phyloP scores from a whole-genome alignment of 2,888 invertebrate species.

The Polia nebulosa region DNA sequence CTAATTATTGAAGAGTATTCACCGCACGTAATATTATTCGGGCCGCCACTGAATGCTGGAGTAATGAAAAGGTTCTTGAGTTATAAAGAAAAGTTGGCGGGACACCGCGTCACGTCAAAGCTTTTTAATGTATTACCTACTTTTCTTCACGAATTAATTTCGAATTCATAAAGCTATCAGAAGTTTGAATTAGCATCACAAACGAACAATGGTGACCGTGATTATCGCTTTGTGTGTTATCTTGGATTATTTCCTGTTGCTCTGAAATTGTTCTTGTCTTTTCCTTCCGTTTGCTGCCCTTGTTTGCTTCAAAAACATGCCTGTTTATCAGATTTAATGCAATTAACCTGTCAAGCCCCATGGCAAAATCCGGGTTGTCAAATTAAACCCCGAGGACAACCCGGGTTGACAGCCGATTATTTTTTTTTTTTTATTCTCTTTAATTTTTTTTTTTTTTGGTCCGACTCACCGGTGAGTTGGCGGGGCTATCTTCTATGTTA shows the following conservation, averaged over 20 bases:
- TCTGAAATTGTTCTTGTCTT: conserved; percentile 1
- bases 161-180: conserved; percentile 64
- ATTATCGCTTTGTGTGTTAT: conserved; percentile 24
- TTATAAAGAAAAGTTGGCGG: conserved; percentile 63
- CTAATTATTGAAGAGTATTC: conserved; percentile 69
- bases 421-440: no score
- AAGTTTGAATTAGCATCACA: conserved; percentile 55
- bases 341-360: not conserved
- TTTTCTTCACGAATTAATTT: conserved; percentile 61
- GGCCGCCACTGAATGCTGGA: conserved; percentile 62
- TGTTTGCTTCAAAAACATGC: not conserved
- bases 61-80: conserved; percentile 71
- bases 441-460: no score
- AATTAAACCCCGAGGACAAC: no score
- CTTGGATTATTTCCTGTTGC: conserved; percentile 24
- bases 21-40: conserved; percentile 70
- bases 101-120: conserved; percentile 51
- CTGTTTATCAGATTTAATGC: not conserved
- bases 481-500: no score
- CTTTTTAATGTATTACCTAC: conserved; percentile 51
- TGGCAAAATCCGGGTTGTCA: no score
- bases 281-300: not conserved
- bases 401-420: no score
- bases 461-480: no score
- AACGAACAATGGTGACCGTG: conserved; percentile 52